Evolutionary conservation across 2,113 vertebrate species (phyloP).

Genomic region (Gymnobelideus leadbeateri): DNA sequence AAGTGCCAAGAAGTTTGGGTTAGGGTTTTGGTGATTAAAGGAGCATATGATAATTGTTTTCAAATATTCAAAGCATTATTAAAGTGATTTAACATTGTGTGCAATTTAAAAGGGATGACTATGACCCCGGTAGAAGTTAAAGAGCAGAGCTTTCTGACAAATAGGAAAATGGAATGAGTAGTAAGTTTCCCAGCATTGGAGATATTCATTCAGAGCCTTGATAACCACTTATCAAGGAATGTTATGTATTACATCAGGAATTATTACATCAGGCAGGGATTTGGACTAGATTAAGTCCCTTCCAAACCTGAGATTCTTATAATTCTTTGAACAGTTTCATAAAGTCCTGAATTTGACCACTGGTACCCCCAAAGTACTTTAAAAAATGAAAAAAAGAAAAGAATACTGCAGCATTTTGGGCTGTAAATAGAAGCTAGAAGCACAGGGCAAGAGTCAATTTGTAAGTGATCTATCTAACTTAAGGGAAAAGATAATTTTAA

Average conservation of each 20-base stretch:
- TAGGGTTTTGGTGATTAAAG: neutral
- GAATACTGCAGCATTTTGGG: neutral
- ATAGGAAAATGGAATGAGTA: neutral
- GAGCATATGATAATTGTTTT: neutral
- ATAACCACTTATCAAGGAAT: neutral
- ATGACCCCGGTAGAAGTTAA: neutral
- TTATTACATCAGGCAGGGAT: neutral
- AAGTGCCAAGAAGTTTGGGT: neutral
- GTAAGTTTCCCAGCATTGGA: neutral
- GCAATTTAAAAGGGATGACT: neutral
- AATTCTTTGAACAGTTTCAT: neutral
- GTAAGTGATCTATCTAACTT: neutral
- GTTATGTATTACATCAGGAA: neutral
- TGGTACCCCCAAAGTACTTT: neutral
- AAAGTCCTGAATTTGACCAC: neutral
- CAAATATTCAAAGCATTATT: neutral
- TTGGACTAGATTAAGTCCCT: neutral
- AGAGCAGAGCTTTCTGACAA: neutral
- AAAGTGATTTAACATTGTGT: neutral
- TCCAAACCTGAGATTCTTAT: neutral
- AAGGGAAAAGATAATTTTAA: neutral
- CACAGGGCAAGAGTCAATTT: neutral
- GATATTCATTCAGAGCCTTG: neutral
- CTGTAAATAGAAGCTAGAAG: neutral
- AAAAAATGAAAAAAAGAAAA: neutral